Evolutionary conservation across 2,888 invertebrate genomes (phyloP), one percentile per base, ranked within the genome.

Genomic region (Lithophane semibrunnea): DNA sequence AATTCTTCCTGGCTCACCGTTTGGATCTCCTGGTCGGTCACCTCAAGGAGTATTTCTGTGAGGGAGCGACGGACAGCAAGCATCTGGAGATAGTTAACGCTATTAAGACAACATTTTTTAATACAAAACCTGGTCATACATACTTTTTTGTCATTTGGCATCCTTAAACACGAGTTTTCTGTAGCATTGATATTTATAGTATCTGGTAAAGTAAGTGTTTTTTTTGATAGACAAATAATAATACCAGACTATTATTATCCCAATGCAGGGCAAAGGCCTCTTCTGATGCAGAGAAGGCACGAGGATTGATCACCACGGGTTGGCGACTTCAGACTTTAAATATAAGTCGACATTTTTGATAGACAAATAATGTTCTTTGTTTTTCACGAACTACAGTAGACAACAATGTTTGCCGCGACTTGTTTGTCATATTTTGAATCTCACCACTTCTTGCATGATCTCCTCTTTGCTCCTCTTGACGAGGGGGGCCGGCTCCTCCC

Each of bases 1-100:
- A 98, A 97, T 93, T 99, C 98, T 97, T 99, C 99, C 95, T 98
- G 97, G 95, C 98, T 98, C 92, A 99, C 98, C 92, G 97, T 97
- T 92, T 97, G 97, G 93, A 99, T 98, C 97, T 99, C 99, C 94
- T 98, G 98, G 94, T 98, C 98, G 44, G 99, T 99, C 90, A 99
- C 99, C 94, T 99, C 99, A 90, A 99, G 97, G 82, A 99, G 97
- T 91, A 99, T 98, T 97, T 99, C 99, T 52, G 99, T 99, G 95
- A 99, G 97, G 88, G 98, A 98, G 83, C 98, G 97, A 81, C 99
- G 98, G 72, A 99, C 98, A 92, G 98, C 98, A 93, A 98, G 95
- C 98, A 99, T 99, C 98, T 98, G 94, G 77, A 52, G 64, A 80
- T 49, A 75, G 65, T n/a, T 60, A 18, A 73, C 37, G 69, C 1